Evolutionary conservation across 2,888 invertebrate species (phyloP).

Genomic region (Flabesymbios commensalis): DNA sequence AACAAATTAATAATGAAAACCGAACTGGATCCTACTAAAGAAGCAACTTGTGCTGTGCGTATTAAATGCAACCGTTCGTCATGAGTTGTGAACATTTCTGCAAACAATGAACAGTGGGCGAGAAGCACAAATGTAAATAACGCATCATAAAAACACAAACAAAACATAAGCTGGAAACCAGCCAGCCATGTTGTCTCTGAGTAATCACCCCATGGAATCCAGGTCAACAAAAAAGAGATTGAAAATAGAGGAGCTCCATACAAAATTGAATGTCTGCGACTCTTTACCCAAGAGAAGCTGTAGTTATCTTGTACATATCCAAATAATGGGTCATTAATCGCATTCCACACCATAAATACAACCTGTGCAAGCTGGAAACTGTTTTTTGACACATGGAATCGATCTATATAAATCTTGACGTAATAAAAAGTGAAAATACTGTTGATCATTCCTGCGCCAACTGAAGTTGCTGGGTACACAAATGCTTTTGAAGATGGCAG

Average conservation of each 20-base stretch:
- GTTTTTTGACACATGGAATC: slow-evolving; percentile 58
- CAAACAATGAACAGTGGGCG: slow-evolving; percentile 58
- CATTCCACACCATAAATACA: slow-evolving; percentile 63
- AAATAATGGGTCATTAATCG: slow-evolving; percentile 63
- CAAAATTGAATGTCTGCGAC: slow-evolving; percentile 58
- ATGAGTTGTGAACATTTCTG: slow-evolving; percentile 55
- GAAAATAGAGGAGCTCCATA: slow-evolving; percentile 60
- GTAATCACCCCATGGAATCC: slow-evolving; percentile 58
- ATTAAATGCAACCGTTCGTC: slow-evolving; percentile 53
- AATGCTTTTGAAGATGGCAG: slow-evolving; percentile 32
- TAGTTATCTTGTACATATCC: slow-evolving; percentile 58
- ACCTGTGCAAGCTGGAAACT: slow-evolving; percentile 61
- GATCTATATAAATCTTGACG: slow-evolving; percentile 61
- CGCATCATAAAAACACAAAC: slow-evolving; percentile 62
- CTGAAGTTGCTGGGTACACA: slow-evolving; percentile 42
- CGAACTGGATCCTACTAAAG: slow-evolving; percentile 41
- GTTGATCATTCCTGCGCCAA: slow-evolving; percentile 49
- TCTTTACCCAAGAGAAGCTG: slow-evolving; percentile 49
- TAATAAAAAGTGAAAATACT: slow-evolving; percentile 62
- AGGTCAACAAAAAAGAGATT: slow-evolving; percentile 57
- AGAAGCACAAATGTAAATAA: slow-evolving; percentile 61
- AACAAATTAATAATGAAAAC: slow-evolving; percentile 45
- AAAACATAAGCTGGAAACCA: slow-evolving; percentile 61
- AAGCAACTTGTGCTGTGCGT: slow-evolving; percentile 49
- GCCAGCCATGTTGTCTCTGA: slow-evolving; percentile 46